Percentiles rank a stretch among this genome's conserved stretches.
phyloP scores from a whole-genome alignment of 2,888 invertebrate genomes.

The Osmoderma eremita region DNA sequence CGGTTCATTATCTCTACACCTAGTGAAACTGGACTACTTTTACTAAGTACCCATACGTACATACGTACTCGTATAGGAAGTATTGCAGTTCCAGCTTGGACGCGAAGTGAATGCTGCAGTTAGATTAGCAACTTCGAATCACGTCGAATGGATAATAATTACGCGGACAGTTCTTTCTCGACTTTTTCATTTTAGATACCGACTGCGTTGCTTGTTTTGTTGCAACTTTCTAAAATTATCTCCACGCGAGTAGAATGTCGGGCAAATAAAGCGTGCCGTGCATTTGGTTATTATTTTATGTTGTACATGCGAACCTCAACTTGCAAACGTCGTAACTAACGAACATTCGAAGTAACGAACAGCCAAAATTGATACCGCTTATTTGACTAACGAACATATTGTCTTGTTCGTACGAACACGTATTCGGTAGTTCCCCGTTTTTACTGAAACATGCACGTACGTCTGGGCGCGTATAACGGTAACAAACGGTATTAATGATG shows the following conservation, averaged over 20 bases:
- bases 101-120: conserved; percentile 25
- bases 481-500: no score
- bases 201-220: not conserved
- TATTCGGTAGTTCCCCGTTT: no score
- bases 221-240: conserved; percentile 5
- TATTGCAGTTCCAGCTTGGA: conserved; percentile 24
- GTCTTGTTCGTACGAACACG: no score
- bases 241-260: not conserved
- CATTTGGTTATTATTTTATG: no score
- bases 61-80: conserved; percentile 16
- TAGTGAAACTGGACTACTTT: conserved; percentile 49
- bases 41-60: conserved; percentile 39
- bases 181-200: not conserved
- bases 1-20: conserved; percentile 37
- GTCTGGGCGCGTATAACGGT: no score
- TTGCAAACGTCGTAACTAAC: no score
- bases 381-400: no score
- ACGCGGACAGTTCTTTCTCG: conserved; percentile 2
- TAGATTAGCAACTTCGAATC: conserved; percentile 3
- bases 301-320: no score
- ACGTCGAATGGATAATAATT: conserved; percentile 25
- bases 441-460: no score
- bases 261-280: no score
- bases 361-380: no score
- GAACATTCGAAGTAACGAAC: no score